These are phyloP conservation scores for Callionymus lyra DNA, from an alignment of 2,113 vertebrate species.

Conservation along the genomic window DNA sequence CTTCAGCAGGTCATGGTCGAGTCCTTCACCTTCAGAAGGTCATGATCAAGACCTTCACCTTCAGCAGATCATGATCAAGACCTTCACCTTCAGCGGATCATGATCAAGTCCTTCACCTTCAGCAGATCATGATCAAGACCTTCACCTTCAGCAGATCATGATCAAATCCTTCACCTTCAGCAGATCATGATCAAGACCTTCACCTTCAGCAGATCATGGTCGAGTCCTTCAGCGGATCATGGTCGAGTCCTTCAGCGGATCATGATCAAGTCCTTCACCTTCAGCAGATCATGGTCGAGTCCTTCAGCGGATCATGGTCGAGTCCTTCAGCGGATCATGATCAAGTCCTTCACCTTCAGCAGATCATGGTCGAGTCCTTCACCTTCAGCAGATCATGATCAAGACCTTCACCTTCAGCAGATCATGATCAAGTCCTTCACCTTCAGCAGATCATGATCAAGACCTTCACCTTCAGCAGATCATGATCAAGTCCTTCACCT, in stretches of 20 bases:
- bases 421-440: too few species aligned
- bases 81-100: background rate
- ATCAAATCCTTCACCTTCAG: constrained; percentile 1
- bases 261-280: background rate
- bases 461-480: background rate
- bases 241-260: too few species aligned
- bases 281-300: background rate
- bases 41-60: background rate
- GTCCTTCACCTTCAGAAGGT: background rate
- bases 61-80: too few species aligned
- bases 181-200: too few species aligned
- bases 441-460: background rate
- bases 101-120: background rate
- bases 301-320: background rate
- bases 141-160: background rate
- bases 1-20: too few species aligned
- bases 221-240: constrained; percentile 5
- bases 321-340: background rate
- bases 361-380: too few species aligned
- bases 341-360: background rate
- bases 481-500: background rate
- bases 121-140: too few species aligned
- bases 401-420: background rate
- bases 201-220: background rate
- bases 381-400: background rate